Conservation (phyloP, 2,888 invertebrate species). For the Athetis lepigone region DNA sequence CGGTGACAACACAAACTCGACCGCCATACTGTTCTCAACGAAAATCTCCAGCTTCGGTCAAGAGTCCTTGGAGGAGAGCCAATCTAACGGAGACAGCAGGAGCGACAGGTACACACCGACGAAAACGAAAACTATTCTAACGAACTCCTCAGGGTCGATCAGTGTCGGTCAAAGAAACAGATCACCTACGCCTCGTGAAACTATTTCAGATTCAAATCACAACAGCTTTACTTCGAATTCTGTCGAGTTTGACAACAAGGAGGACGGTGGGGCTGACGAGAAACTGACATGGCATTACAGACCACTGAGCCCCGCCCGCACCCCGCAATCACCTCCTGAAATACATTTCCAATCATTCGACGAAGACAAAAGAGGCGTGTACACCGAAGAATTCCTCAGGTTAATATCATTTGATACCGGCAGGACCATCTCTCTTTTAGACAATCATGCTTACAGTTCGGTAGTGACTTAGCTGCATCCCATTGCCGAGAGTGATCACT, state of each 20-base stretch:
- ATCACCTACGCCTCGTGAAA: slow-evolving; percentile 84
- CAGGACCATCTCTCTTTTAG: slow-evolving; percentile 72
- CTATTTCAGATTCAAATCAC: slow-evolving; percentile 79
- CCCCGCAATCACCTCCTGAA: slow-evolving; percentile 78
- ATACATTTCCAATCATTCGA: slow-evolving; percentile 91
- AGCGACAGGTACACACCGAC: slow-evolving; percentile 85
- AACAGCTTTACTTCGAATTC: slow-evolving; percentile 74
- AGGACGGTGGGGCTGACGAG: slow-evolving; percentile 73
- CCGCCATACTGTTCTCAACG: slow-evolving; percentile 87
- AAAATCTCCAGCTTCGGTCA: slow-evolving; percentile 89
- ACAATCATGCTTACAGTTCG: slow-evolving; percentile 74
- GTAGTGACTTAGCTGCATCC: slow-evolving; percentile 77
- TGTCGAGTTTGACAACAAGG: slow-evolving; percentile 66
- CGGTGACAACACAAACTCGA: slow-evolving; percentile 80
- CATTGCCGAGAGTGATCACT: slow-evolving; percentile 63
- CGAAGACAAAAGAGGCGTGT: slow-evolving; percentile 79
- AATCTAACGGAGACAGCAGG: slow-evolving; percentile 83
- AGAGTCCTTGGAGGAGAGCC: slow-evolving; percentile 83
- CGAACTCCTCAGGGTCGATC: slow-evolving; percentile 84
- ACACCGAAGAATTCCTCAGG: slow-evolving; percentile 89
- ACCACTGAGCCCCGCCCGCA: slow-evolving; percentile 82
- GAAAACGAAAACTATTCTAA: slow-evolving; percentile 85
- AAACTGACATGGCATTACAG: slow-evolving; percentile 87
- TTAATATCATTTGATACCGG: slow-evolving; percentile 82
- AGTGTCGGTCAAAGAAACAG: slow-evolving; percentile 83